These are phyloP conservation scores for Camelus dromedarius DNA, from an alignment of 2,113 vertebrate genomes.

Conservation along the genomic window DNA sequence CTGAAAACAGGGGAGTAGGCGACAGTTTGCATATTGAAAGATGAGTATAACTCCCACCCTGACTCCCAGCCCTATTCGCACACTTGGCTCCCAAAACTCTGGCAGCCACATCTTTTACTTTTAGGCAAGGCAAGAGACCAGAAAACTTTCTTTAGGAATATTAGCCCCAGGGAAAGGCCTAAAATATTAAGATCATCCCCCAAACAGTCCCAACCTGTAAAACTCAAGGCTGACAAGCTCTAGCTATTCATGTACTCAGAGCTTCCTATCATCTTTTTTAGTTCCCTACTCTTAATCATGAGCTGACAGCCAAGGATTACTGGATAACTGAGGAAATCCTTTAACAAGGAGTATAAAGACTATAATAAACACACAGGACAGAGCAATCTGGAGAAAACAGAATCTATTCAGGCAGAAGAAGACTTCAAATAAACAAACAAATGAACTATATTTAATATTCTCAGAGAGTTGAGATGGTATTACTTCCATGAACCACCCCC, in stretches of 20 bases:
- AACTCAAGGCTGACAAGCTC: neutral
- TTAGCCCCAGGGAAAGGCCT: neutral
- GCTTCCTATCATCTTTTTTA: neutral
- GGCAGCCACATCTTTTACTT: constrained; percentile 1
- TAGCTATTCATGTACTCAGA: neutral
- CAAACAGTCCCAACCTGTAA: neutral
- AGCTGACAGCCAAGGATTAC: constrained; percentile 25
- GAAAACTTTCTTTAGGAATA: constrained; percentile 29
- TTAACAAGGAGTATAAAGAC: neutral
- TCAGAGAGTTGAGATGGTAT: constrained; percentile 18
- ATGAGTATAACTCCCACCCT: neutral
- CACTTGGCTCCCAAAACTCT: neutral
- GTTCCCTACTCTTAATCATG: neutral
- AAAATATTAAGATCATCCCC: neutral
- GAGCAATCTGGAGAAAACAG: neutral
- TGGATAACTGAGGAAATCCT: neutral
- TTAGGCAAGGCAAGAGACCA: constrained; percentile 14
- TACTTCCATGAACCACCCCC: neutral
- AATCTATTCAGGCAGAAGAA: neutral
- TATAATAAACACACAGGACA: neutral
- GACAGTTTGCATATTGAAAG: neutral
- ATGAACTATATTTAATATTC: neutral
- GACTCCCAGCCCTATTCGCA: neutral
- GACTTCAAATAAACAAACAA: neutral
- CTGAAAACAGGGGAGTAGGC: neutral